phyloP scores from a whole-genome alignment of 2,113 vertebrate genomes.

The Anser brachyrhynchus region DNA sequence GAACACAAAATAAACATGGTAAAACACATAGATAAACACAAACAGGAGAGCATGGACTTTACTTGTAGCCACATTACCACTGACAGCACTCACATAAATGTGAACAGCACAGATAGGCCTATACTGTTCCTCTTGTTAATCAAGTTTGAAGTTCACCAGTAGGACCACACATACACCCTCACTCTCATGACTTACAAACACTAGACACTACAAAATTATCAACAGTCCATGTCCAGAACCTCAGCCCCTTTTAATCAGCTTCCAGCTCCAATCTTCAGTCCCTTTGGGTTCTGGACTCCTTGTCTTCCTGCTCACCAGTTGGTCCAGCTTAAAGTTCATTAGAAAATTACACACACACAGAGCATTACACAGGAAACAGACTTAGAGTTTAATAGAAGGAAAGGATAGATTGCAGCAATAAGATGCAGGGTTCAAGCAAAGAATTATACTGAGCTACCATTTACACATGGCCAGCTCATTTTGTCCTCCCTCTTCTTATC shows the following conservation, averaged over 20 bases:
- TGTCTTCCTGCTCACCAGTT: not conserved
- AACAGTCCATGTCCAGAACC: rapidly evolving
- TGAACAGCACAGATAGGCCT: not conserved
- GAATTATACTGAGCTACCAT: not conserved
- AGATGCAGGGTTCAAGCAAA: not conserved
- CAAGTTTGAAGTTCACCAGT: not conserved
- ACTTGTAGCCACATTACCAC: not conserved
- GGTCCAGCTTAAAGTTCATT: not conserved
- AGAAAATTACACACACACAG: not conserved
- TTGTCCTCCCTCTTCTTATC: not conserved
- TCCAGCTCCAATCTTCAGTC: not conserved
- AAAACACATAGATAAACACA: not conserved
- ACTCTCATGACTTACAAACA: not conserved
- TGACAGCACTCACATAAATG: not conserved
- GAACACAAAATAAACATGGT: not conserved
- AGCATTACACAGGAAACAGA: not conserved
- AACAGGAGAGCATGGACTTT: not conserved
- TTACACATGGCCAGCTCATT: rapidly evolving
- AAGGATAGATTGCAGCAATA: not conserved
- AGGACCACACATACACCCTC: rapidly evolving
- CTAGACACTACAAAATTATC: not conserved
- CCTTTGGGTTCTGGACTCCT: not conserved
- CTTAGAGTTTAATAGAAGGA: not conserved
- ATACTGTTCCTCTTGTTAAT: not conserved
- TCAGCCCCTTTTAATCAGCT: not conserved